Evolutionary conservation across 2,888 invertebrate species (phyloP), one percentile per base, ranked within the genome.

Genomic region (Boloria euphrosyne): DNA sequence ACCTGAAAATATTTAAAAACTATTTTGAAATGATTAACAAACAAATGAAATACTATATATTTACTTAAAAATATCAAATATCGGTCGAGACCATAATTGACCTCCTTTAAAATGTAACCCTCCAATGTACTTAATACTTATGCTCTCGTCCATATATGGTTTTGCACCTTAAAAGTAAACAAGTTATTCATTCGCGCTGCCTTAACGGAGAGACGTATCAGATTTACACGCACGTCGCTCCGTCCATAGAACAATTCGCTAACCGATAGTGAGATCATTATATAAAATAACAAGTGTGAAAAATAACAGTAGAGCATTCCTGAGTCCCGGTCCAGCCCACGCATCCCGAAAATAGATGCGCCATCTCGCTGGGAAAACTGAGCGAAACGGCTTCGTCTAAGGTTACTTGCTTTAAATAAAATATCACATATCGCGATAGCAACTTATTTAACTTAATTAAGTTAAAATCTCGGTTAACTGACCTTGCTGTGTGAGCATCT

Each of bases 401-500:
- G 79, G 84, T 87, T 87, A 87, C 87, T 80, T 82, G 63, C 60
- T 73, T 44, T 59, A 18, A 13, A 14, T 7, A 27, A 38, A 13
- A 18, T 49, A 3, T 16, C 47, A 38, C 31, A 38, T 38, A 57
- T 76, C 75, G 76, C 76, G 66, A 57, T 53, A 62, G 74, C 74
- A 53, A 46, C 61, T 60, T 73, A 63, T 73, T 16, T 49, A 38
- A 49, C 47, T 14, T 49, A 49, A 49, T 16, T 16, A 17, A 59
- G 4, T 5, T 16, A 59, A 50, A 59, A 18, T 31, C 5, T 7
- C 14, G 4, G 18, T 49, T 14, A 14, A 93, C 94, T 92, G 87
- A 94, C 96, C 95, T 95, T 96, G 95, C 87, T 95, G 95, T 78
- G 93, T 90, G 91, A 95, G 95, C 92, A 95, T 93, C 91, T 96